These are phyloP conservation scores for Lutjanus erythropterus DNA, from an alignment of 2,113 vertebrate species.

Conservation along the genomic window DNA sequence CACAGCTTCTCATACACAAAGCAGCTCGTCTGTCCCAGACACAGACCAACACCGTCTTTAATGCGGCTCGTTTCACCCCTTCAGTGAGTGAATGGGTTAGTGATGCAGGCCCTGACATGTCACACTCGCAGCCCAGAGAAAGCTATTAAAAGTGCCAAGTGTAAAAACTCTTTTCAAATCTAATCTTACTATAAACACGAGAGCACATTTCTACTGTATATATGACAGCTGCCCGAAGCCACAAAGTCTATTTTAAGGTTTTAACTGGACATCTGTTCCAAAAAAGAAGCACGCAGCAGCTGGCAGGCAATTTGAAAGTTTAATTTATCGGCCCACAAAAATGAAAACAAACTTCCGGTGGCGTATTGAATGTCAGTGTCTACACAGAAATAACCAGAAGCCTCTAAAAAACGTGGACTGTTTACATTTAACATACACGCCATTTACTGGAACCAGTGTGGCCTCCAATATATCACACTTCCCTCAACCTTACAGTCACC, in stretches of 20 bases:
- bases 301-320: constrained; percentile 4
- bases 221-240: constrained; percentile 26
- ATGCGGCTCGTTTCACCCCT: constrained; percentile 35
- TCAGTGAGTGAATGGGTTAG: constrained; percentile 39
- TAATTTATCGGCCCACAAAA: constrained; percentile 19
- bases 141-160: constrained; percentile 30
- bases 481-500: no score
- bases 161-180: constrained; percentile 32
- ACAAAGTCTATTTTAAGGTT: constrained; percentile 32
- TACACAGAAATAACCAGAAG: not conserved
- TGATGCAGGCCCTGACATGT: constrained; percentile 48
- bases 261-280: constrained; percentile 35
- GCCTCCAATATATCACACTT: no score
- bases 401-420: not conserved
- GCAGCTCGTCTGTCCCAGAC: constrained; percentile 44
- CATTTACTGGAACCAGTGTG: not conserved
- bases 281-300: not conserved
- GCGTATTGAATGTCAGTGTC: not conserved
- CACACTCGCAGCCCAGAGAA: constrained; percentile 22
- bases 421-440: not conserved
- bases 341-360: constrained; percentile 15
- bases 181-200: constrained; percentile 37
- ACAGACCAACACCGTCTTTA: constrained; percentile 26
- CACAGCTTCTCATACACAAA: constrained; percentile 55
- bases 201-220: constrained; percentile 20